These are phyloP conservation scores for Lumbricus terrestris DNA, from an alignment of 2,888 invertebrate species.

Conservation along the genomic window DNA sequence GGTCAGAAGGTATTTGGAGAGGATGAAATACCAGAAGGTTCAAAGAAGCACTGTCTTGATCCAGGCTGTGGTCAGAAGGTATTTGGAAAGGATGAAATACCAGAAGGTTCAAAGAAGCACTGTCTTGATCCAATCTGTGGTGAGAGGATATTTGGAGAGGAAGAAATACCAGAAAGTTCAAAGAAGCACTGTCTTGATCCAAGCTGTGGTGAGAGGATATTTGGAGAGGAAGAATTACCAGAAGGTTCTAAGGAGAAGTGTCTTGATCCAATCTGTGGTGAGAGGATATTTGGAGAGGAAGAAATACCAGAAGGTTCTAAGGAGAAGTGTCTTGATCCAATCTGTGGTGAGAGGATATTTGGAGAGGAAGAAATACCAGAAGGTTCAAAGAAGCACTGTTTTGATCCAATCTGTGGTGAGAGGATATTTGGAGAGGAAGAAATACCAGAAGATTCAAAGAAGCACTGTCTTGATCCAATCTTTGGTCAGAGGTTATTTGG, in stretches of 20 bases:
- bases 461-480: conserved; percentile 11
- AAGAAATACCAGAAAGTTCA: background rate
- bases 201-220: background rate
- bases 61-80: background rate
- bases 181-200: background rate
- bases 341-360: too few species aligned
- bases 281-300: conserved; percentile 15
- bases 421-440: too few species aligned
- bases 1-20: too few species aligned
- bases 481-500: background rate
- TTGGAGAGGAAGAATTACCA: conserved; percentile 21
- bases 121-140: background rate
- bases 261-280: conserved; percentile 29
- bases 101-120: background rate
- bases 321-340: too few species aligned
- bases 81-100: background rate
- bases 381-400: too few species aligned
- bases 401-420: too few species aligned
- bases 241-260: conserved; percentile 17
- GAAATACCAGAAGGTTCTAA: background rate
- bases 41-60: background rate
- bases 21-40: background rate
- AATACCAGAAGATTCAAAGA: background rate
- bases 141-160: background rate
- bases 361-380: too few species aligned